Conservation (phyloP, 2,113 vertebrate genomes). For the Hylia prasina region DNA sequence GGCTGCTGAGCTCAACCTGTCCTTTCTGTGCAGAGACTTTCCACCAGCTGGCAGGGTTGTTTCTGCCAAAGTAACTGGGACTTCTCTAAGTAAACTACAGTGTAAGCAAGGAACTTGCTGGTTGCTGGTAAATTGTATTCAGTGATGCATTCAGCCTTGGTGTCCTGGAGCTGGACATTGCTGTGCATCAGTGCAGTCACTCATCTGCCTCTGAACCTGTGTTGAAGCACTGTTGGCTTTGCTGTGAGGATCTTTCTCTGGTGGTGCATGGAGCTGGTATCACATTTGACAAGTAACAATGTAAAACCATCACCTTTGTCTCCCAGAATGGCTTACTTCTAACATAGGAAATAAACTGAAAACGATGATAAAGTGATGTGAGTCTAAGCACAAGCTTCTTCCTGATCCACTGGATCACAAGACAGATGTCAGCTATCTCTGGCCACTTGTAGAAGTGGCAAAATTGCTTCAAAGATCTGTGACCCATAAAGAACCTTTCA, state of each 20-base stretch:
- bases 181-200: background rate
- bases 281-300: background rate
- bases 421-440: background rate
- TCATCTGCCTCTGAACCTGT: background rate
- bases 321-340: background rate
- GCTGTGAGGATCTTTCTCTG: background rate
- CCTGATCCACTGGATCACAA: background rate
- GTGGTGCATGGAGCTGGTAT: background rate
- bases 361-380: background rate
- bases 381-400: background rate
- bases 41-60: background rate
- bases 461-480: background rate
- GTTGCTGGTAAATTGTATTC: background rate
- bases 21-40: background rate
- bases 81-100: background rate
- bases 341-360: background rate
- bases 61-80: conserved; percentile 36
- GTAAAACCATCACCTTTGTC: background rate
- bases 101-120: background rate
- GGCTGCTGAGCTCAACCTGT: background rate
- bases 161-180: background rate
- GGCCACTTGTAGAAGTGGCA: background rate
- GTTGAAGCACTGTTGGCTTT: background rate
- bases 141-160: background rate
- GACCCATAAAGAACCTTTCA: background rate